Conservation (phyloP, 2,888 invertebrate genomes). For the Perizoma flavofasciatum region DNA sequence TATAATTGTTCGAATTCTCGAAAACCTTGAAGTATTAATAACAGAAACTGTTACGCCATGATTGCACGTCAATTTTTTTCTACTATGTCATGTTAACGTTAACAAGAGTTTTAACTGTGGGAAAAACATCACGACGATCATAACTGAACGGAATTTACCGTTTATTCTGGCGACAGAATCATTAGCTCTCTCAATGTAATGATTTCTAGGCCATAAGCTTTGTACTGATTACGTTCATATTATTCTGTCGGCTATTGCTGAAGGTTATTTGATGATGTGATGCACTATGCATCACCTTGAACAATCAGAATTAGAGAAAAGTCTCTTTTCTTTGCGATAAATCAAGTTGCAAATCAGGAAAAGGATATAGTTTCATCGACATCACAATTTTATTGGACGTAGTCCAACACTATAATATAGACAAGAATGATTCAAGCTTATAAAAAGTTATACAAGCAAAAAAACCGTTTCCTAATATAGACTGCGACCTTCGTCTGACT, state of each 20-base stretch:
- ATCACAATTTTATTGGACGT: not conserved
- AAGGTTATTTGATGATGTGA: too few relatives aligned
- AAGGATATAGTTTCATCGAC: too few relatives aligned
- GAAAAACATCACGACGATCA: conserved; percentile 18
- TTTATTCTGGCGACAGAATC: conserved; percentile 23
- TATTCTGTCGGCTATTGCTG: not conserved
- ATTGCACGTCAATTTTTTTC: conserved; percentile 16
- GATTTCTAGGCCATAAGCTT: conserved; percentile 8
- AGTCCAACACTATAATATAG: not conserved
- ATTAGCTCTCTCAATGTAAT: conserved; percentile 9
- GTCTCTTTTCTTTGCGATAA: too few relatives aligned
- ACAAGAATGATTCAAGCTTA: conserved; percentile 36
- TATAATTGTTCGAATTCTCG: conserved; percentile 8
- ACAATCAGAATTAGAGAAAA: too few relatives aligned
- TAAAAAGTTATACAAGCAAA: conserved; percentile 53
- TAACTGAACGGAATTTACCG: conserved; percentile 24
- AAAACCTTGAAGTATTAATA: conserved; percentile 20
- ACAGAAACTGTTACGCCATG: conserved; percentile 22
- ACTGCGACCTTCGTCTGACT: conserved; percentile 65
- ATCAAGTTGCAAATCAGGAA: too few relatives aligned
- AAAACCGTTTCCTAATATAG: conserved; percentile 60
- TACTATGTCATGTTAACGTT: conserved; percentile 14
- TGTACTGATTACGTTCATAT: conserved; percentile 20
- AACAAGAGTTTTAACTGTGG: conserved; percentile 23
- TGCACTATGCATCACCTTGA: too few relatives aligned